phyloP scores from a whole-genome alignment of 2,888 invertebrate genomes.

The Heliconius cydno region DNA sequence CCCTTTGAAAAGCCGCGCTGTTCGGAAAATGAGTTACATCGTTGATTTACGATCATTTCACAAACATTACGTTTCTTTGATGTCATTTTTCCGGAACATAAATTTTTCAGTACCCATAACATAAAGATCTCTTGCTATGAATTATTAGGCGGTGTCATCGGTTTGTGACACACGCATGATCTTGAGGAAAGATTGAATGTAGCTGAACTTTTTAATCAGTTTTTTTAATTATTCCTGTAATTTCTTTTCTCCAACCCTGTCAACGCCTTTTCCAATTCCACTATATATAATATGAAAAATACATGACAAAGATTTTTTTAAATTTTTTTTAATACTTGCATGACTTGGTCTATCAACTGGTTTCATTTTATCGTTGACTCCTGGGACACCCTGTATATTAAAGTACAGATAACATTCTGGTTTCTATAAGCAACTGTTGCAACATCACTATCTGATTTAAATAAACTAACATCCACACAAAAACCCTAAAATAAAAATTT shows the following conservation, averaged over 20 bases:
- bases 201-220: neutral
- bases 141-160: constrained; percentile 70
- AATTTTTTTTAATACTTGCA: too few species aligned
- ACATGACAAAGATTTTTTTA: too few species aligned
- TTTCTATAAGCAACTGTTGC: too few species aligned
- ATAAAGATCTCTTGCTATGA: constrained; percentile 64
- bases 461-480: neutral
- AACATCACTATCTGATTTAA: too few species aligned
- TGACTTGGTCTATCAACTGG: too few species aligned
- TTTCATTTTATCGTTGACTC: too few species aligned
- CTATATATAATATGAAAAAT: too few species aligned
- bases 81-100: constrained; percentile 73
- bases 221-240: neutral
- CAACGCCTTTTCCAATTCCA: too few species aligned
- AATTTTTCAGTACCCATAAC: constrained; percentile 67
- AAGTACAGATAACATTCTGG: too few species aligned
- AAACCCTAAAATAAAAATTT: neutral
- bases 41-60: constrained; percentile 58
- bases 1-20: constrained; percentile 38
- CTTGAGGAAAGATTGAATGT: neutral
- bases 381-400: too few species aligned
- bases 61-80: constrained; percentile 69
- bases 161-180: constrained; percentile 57
- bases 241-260: too few species aligned
- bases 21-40: constrained; percentile 38